Base-by-base conservation (phyloP, 2,888 invertebrate species). In the Stenodera caucasica region DNA sequence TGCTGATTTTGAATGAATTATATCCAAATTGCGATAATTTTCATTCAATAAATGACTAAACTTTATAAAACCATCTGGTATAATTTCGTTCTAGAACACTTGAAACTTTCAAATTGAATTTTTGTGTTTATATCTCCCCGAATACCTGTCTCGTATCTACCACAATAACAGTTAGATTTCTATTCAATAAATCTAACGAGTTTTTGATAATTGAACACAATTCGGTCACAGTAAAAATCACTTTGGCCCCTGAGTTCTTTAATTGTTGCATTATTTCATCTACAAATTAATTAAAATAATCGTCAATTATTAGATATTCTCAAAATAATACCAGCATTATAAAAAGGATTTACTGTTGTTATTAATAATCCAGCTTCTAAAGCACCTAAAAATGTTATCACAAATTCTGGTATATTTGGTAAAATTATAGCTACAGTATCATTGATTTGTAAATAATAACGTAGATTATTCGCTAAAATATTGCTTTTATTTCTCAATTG, bases 401-500 rank as follows among this genome's bases (percentile, higher is more conserved):
- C 84, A 72, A 84, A 89, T 77, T 92, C 92, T 0, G 91, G 91
- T n/a, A 87, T 72, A 75, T 92, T 92, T 0, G 91, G 91, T 61
- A 91, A 73, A 73, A 90, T 85, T 7, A 92, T 71, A 0, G 88
- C 89, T 1, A 91, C 75, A 0, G 87, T 83, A 57, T 70, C 72
- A 67, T 90, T 87, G 61, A 84, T 83, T 51, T 77, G 78, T 8
- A 90, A 76, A 58, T 87, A n/a, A n/a, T n/a, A n/a, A n/a, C n/a
- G n/a, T 86, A 53, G 89, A 83, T 72, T 86, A 85, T 3, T 79
- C 82, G 45, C 88, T 83, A 55, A 91, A 52, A 55, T 73, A 73
- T 45, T 66, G 65, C 7, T 72, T 70, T 23, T 84, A n/a, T 84
- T 79, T 66, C 86, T 86, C 0, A 87, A 78, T 74, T 90, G 83